phyloP scores from a whole-genome alignment of 92 coral and sea anemone species.

The Bergia sp. region DNA sequence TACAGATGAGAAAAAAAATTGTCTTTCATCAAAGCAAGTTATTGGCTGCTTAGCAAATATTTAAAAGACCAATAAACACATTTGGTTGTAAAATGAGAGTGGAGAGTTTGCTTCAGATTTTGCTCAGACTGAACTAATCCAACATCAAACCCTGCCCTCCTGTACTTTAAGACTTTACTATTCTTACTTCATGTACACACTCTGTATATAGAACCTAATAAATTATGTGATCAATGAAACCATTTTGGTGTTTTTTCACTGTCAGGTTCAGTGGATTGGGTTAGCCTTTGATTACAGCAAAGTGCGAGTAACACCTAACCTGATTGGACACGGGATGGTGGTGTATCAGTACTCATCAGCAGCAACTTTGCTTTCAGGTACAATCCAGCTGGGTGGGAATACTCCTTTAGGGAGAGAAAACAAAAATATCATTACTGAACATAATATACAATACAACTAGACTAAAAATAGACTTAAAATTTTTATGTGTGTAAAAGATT shows the following conservation, averaged over 20 bases:
- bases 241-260: background rate
- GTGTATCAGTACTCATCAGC: constrained; percentile 63
- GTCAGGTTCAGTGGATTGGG: background rate
- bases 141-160: background rate
- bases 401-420: constrained; percentile 57
- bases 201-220: too few species aligned
- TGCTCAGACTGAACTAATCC: too few species aligned
- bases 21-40: background rate
- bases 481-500: too few species aligned
- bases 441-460: too few species aligned
- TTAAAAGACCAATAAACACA: too few species aligned
- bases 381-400: constrained; percentile 95
- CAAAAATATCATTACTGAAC: too few species aligned
- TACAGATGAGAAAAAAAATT: constrained; percentile 11
- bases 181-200: background rate
- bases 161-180: background rate
- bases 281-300: background rate
- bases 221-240: background rate
- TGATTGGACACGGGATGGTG: constrained; percentile 71
- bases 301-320: constrained; percentile 49
- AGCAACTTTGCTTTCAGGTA: constrained; percentile 90
- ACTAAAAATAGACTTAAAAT: too few species aligned
- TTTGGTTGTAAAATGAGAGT: too few species aligned
- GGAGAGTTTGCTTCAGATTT: too few species aligned
- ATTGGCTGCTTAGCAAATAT: too few species aligned